These are phyloP conservation scores for Cyprinodon tularosa DNA, from an alignment of 2,113 vertebrate genomes.

Conservation along the genomic window DNA sequence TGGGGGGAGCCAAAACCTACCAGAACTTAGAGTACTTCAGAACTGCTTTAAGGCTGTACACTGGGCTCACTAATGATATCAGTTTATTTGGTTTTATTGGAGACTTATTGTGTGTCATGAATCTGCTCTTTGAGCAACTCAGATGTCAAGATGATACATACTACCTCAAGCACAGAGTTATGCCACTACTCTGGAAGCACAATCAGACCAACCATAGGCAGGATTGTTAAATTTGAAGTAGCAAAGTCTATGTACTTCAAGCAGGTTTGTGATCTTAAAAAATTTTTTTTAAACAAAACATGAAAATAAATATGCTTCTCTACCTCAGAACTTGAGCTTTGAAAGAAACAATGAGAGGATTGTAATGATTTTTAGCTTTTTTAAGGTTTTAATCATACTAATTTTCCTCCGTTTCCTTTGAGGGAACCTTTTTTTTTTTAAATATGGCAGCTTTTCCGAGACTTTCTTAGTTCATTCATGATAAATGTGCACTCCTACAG, in stretches of 20 bases:
- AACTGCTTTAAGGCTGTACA: background rate
- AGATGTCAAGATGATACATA: constrained; percentile 60
- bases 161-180: constrained; percentile 44
- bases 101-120: constrained; percentile 44
- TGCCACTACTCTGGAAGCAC: constrained; percentile 32
- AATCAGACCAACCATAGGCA: constrained; percentile 42
- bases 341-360: constrained; percentile 3
- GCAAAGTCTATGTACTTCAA: constrained; percentile 24
- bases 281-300: background rate
- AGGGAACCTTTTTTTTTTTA: background rate
- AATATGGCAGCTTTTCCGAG: background rate
- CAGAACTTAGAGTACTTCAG: no score
- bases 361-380: constrained; percentile 28
- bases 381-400: background rate
- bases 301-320: background rate
- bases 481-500: constrained; percentile 20
- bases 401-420: background rate
- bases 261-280: constrained; percentile 24
- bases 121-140: constrained; percentile 43
- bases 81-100: constrained; percentile 31
- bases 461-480: background rate
- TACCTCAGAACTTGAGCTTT: background rate
- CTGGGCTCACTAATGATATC: constrained; percentile 31
- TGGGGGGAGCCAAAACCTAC: background rate
- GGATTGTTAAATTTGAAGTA: constrained; percentile 37